Conservation (phyloP, 2,797 vertebrate species). For the Paratrypauchen microcephalus region DNA sequence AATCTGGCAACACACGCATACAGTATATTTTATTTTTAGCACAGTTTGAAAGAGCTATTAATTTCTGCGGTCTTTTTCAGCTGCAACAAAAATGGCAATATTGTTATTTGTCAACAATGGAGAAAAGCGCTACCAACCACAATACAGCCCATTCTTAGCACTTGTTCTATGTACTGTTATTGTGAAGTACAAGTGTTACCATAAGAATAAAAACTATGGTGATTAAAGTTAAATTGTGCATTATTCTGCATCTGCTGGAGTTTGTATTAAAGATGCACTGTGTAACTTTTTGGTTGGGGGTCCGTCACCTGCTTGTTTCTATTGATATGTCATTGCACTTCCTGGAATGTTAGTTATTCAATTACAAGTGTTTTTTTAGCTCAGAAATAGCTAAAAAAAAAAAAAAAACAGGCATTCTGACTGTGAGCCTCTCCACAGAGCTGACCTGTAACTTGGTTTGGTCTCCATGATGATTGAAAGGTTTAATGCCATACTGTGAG, state of each 20-base stretch:
- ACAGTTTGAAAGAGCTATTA: constrained; percentile 68
- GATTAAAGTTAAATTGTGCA: background rate
- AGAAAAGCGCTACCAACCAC: constrained; percentile 33
- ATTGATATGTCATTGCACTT: too few species aligned
- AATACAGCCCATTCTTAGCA: constrained; percentile 32
- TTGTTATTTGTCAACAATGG: constrained; percentile 52
- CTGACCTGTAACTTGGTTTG: too few species aligned
- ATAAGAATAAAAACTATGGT: background rate
- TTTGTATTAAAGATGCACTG: too few species aligned
- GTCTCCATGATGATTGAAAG: too few species aligned
- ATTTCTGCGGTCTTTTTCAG: constrained; percentile 71
- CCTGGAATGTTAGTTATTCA: too few species aligned
- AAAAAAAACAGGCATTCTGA: too few species aligned
- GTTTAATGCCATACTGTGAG: too few species aligned
- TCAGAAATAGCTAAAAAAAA: too few species aligned
- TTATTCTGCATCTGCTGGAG: background rate
- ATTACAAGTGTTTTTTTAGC: too few species aligned
- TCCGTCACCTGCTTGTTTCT: too few species aligned
- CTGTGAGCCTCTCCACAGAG: too few species aligned
- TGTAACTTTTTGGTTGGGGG: too few species aligned
- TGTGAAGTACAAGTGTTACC: background rate
- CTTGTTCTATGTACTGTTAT: background rate
- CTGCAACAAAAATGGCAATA: constrained; percentile 63
- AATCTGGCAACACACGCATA: constrained; percentile 76
- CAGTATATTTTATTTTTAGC: constrained; percentile 75